Evolutionary conservation across 2,113 vertebrate genomes (phyloP).

Genomic region (Zosterops hypoxanthus): DNA sequence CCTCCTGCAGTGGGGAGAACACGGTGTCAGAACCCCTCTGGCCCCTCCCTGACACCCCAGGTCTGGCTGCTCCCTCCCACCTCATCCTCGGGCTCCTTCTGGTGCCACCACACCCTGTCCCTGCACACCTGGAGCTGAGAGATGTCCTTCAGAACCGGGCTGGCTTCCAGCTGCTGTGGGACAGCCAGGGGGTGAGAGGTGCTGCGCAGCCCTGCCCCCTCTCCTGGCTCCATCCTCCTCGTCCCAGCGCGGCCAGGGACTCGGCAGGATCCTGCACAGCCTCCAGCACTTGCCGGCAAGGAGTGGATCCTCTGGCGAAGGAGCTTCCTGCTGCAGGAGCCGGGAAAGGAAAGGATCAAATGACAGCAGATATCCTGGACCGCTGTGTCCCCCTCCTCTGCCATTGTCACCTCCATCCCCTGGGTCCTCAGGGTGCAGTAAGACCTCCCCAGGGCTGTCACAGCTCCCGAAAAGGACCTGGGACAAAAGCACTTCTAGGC

Average conservation of each 20-base stretch:
- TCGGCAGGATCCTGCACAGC: not conserved
- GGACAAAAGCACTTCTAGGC: not conserved
- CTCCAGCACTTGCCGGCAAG: not conserved
- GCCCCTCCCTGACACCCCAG: no score
- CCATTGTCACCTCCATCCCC: not conserved
- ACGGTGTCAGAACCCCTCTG: not conserved
- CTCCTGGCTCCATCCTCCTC: not conserved
- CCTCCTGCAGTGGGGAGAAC: not conserved
- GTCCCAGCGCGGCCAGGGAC: no score
- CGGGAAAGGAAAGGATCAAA: not conserved
- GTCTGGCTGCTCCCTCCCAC: not conserved
- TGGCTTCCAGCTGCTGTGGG: not conserved
- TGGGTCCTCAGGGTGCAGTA: no score
- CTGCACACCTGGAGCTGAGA: not conserved
- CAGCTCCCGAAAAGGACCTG: no score
- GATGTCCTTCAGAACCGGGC: not conserved
- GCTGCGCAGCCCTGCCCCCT: not conserved
- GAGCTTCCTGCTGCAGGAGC: not conserved
- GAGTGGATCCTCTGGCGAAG: not conserved
- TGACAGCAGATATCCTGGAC: no score
- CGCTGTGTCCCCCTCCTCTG: not conserved
- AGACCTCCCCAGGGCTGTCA: not conserved
- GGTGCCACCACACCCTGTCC: accelerated
- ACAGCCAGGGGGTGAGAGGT: not conserved
- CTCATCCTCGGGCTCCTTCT: not conserved